Evolutionary conservation across 2,888 invertebrate species (phyloP).

Genomic region (Cosmorhoe ocellata): DNA sequence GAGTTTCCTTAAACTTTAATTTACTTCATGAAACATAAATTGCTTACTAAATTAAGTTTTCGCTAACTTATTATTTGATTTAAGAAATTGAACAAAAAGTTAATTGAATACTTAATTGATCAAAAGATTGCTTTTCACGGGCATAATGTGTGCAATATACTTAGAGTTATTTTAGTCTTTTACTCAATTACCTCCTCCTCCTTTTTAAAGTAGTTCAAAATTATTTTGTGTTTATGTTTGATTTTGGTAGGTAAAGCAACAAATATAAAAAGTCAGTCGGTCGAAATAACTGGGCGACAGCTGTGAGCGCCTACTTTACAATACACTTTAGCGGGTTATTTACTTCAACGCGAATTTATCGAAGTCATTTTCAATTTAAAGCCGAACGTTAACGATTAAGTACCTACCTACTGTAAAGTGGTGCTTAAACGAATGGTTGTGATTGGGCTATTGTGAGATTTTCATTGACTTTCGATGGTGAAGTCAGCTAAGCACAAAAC

Average conservation of each 20-base stretch:
- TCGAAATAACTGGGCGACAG: not conserved
- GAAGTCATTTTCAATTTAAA: not conserved
- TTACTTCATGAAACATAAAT: too few relatives aligned
- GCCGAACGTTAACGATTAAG: not conserved
- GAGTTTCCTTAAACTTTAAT: conserved; percentile 8
- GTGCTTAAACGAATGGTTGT: conserved; percentile 1
- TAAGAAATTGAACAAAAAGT: too few relatives aligned
- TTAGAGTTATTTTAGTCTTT: too few relatives aligned
- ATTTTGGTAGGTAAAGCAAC: too few relatives aligned
- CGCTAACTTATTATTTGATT: too few relatives aligned
- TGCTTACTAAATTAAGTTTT: conserved; percentile 1
- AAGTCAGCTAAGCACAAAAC: not conserved
- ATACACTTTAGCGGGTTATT: not conserved
- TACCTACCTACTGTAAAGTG: not conserved
- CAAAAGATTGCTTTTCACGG: too few relatives aligned
- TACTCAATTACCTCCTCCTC: too few relatives aligned
- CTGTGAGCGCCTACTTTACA: conserved; percentile 3
- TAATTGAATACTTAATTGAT: too few relatives aligned
- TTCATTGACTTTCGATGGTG: not conserved
- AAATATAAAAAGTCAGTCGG: not conserved
- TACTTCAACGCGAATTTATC: not conserved
- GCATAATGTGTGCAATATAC: too few relatives aligned
- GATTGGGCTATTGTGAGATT: not conserved
- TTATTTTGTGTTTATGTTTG: too few relatives aligned
- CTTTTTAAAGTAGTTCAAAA: too few relatives aligned